phyloP scores from a whole-genome alignment of 2,113 vertebrate genomes.

The Oreamnos americanus region DNA sequence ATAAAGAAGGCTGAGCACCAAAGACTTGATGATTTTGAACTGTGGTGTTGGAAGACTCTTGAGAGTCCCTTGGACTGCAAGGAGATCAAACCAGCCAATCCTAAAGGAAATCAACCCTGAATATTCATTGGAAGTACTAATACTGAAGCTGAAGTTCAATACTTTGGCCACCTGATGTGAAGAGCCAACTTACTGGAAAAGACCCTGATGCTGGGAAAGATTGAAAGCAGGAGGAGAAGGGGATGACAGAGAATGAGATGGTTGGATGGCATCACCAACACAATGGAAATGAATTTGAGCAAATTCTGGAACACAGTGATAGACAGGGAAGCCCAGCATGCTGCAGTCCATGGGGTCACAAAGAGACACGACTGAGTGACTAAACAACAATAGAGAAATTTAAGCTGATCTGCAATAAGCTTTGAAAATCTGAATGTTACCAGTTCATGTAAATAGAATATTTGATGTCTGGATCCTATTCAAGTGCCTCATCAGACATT shows the following conservation, averaged over 20 bases:
- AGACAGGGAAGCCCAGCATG: not conserved
- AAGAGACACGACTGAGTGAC: not conserved
- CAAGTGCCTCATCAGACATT: not conserved
- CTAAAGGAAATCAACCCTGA: not conserved
- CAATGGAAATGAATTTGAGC: not conserved
- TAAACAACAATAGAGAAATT: not conserved
- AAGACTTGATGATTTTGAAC: not conserved
- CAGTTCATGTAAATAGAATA: not conserved
- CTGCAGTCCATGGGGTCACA: not conserved
- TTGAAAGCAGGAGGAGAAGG: not conserved
- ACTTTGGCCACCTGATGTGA: not conserved
- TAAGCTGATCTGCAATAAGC: not conserved
- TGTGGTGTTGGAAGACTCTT: not conserved
- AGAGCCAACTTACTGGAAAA: not conserved
- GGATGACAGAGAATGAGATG: not conserved
- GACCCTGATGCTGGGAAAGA: not conserved
- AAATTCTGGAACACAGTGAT: not conserved
- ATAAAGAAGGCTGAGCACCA: not conserved
- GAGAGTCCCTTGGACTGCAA: not conserved
- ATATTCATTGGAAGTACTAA: not conserved
- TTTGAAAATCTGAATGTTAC: constrained; percentile 4
- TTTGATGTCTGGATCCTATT: not conserved
- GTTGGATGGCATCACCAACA: not conserved
- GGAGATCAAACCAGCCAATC: not conserved
- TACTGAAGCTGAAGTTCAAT: not conserved